Evolutionary conservation across 2,113 vertebrate genomes (phyloP), one percentile per base, ranked within the genome.

Genomic region (Echinops telfairi): DNA sequence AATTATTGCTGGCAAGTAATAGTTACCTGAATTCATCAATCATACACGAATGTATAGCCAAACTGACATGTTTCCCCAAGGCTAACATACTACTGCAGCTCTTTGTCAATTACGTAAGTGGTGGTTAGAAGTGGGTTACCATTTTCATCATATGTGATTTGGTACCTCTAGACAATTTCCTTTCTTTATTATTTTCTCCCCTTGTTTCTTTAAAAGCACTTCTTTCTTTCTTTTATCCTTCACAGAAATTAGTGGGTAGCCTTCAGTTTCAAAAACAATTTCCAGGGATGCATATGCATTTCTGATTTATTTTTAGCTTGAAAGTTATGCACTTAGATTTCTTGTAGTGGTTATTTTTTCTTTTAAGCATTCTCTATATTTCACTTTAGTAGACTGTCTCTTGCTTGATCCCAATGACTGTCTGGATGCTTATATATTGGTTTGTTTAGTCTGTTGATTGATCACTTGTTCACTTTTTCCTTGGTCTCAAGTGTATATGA

Each of bases 1-100:
- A 97, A 97, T 97, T 98, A 98, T 94, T 97, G 97, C 97, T 98
- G 98, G 98, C 95, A 98, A 98, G 94, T 98, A 98, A 97, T 98
- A 98, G 96, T 98, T 98, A 98, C 94, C 92, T 96, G 97, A 98
- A 94, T 95, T 97, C 96, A 96, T 97, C 97, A 94, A 91, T 98
- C 97, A 97, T 97, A 95, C 97, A 98, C 97, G 94, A 98, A 98
- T 97, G 96, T 97, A 96, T 95, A 97, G 97, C 95, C 95, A 96
- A 88, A 92, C 94, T 97, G 97, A 97, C 95, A 94, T 92, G 71
- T 97, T 98, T 97, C 96, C 97, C 95, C 96, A 97, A 97, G 96
- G 97, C 96, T 98, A 96, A 96, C 76, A 86, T 62, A 60, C 78
- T 92, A 40, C 92, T 96, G 83, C 97, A 96, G 94, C 89, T 97